Evolutionary conservation across 1,140 invertebrate species (phyloP).

Genomic region (Drosophila bocqueti): DNA sequence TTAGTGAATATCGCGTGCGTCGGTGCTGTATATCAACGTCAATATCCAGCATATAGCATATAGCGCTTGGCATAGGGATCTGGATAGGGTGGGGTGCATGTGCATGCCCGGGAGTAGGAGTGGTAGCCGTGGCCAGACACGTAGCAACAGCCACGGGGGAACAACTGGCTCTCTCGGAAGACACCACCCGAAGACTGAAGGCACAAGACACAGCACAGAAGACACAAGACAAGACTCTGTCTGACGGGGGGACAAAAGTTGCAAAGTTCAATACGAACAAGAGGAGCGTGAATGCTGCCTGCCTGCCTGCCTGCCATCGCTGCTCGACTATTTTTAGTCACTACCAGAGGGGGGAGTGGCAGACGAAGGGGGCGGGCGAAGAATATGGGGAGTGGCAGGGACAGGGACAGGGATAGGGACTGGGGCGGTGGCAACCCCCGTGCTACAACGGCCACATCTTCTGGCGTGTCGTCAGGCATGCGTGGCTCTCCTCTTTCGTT

Average conservation of each 20-base stretch:
- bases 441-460: slow-evolving; percentile 37
- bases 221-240: slow-evolving; percentile 50
- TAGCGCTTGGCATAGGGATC: slow-evolving; percentile 30
- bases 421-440: slow-evolving; percentile 30
- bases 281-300: slow-evolving; percentile 54
- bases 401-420: not conserved
- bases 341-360: slow-evolving; percentile 13
- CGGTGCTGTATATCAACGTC: slow-evolving; percentile 81
- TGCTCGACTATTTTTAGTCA: slow-evolving; percentile 73
- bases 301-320: slow-evolving; percentile 1
- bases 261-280: slow-evolving; percentile 77
- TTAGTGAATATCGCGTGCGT: slow-evolving; percentile 74
- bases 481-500: slow-evolving; percentile 57
- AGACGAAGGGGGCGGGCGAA: not conserved
- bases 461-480: slow-evolving; percentile 61
- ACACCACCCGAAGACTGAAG: slow-evolving; percentile 43
- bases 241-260: slow-evolving; percentile 61
- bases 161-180: slow-evolving; percentile 43
- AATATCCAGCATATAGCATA: slow-evolving; percentile 72
- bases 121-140: slow-evolving; percentile 69
- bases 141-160: slow-evolving; percentile 60
- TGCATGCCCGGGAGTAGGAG: slow-evolving; percentile 64
- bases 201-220: slow-evolving; percentile 40
- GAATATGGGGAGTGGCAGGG: slow-evolving; percentile 12
- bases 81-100: slow-evolving; percentile 76